Conservation (phyloP, 2,113 vertebrate species). For the Genyomyrus donnyi region DNA sequence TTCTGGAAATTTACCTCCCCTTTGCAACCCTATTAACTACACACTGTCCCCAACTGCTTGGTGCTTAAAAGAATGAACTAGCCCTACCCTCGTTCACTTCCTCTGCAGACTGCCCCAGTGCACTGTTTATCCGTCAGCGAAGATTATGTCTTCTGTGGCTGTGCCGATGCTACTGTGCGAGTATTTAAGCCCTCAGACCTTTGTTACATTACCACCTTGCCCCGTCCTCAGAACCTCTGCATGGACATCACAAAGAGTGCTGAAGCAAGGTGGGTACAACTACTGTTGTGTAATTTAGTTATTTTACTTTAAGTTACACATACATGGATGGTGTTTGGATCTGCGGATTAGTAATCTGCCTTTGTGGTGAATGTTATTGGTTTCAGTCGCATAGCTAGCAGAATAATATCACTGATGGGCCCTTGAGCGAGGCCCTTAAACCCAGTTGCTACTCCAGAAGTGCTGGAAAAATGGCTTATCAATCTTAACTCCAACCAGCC, state of each 20-base stretch:
- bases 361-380: neutral
- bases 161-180: constrained; percentile 66
- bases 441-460: neutral
- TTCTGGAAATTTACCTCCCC: no score
- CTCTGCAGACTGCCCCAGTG: constrained; percentile 59
- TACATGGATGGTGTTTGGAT: neutral
- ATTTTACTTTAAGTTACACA: neutral
- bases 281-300: neutral
- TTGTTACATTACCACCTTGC: constrained; percentile 65
- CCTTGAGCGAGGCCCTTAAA: neutral
- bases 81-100: neutral
- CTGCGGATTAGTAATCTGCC: neutral
- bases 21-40: no score
- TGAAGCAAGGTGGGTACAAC: constrained; percentile 49
- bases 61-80: neutral
- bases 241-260: constrained; percentile 51
- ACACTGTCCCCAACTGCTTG: neutral
- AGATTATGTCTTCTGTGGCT: constrained; percentile 74
- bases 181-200: constrained; percentile 63
- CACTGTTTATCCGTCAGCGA: constrained; percentile 64
- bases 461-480: neutral
- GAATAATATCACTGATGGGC: neutral
- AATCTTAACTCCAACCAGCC: neutral
- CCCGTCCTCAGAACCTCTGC: constrained; percentile 67
- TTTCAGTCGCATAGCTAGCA: neutral